Conservation (phyloP, 2,113 vertebrate genomes). For the Rhadina sibilatrix region DNA sequence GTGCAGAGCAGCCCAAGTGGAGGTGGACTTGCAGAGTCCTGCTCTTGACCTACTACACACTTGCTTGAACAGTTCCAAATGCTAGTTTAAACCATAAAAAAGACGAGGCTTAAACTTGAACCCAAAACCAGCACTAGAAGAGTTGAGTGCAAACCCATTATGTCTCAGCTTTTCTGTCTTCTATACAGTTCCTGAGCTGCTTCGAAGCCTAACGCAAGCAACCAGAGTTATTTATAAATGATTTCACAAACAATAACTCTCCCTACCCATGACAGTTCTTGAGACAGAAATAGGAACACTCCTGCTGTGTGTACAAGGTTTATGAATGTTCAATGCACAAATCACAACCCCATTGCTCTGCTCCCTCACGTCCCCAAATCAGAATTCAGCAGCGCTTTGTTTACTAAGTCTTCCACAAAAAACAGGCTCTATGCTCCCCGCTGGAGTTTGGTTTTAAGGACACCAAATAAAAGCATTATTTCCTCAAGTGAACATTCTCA, state of each 20-base stretch:
- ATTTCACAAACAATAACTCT: constrained; percentile 10
- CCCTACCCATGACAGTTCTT: not conserved
- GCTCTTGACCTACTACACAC: not conserved
- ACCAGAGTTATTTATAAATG: not conserved
- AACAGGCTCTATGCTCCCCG: not conserved
- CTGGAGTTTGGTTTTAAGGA: not conserved
- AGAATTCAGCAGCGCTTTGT: not conserved
- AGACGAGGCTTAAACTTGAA: not conserved
- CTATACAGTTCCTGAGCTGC: not conserved
- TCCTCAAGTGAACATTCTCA: not conserved
- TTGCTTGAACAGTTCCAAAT: not conserved
- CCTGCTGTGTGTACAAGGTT: not conserved
- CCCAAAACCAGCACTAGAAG: not conserved
- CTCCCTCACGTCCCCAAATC: not conserved
- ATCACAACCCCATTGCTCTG: not conserved
- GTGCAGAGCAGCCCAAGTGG: not conserved
- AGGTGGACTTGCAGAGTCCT: not conserved
- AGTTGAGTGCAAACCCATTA: not conserved
- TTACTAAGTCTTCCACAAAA: not conserved
- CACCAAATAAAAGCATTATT: not conserved
- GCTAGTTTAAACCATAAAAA: not conserved
- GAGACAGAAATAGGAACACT: not conserved
- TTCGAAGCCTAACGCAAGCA: not conserved
- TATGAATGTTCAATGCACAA: not conserved
- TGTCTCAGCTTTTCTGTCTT: not conserved